Percentiles rank a stretch among this genome's conserved stretches.
These are phyloP conservation scores for Eulemur mongoz DNA, from an alignment of 2,797 vertebrate genomes.

Conservation along the genomic window DNA sequence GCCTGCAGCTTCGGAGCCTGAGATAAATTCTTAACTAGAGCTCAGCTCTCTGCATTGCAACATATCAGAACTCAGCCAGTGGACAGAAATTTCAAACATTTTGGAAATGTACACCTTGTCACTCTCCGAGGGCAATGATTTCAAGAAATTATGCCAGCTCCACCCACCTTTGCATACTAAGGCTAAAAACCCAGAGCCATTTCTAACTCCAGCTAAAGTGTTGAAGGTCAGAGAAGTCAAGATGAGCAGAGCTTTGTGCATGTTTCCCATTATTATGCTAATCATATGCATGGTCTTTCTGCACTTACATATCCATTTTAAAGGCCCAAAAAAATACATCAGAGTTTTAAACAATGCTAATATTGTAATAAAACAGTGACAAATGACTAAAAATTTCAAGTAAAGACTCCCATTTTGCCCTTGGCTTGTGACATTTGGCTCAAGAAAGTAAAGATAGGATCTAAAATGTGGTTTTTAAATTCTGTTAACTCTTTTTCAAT, in stretches of 20 bases:
- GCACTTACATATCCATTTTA: slow-evolving; percentile 78
- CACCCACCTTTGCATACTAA: slow-evolving; percentile 76
- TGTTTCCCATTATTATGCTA: slow-evolving; percentile 80
- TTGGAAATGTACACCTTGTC: slow-evolving; percentile 84
- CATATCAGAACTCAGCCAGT: slow-evolving; percentile 64
- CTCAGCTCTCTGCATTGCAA: slow-evolving; percentile 76
- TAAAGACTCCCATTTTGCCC: slow-evolving; percentile 48
- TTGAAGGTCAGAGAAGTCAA: slow-evolving; percentile 82
- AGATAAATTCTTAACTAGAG: slow-evolving; percentile 85
- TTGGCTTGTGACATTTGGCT: slow-evolving; percentile 56
- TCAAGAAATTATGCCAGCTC: slow-evolving; percentile 78
- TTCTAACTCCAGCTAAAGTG: slow-evolving; percentile 63
- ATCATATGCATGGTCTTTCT: slow-evolving; percentile 77
- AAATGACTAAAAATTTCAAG: slow-evolving; percentile 61
- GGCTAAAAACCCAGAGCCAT: slow-evolving; percentile 72
- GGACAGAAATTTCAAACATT: slow-evolving; percentile 82
- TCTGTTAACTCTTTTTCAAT: background rate
- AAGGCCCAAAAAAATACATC: slow-evolving; percentile 23
- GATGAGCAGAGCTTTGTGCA: slow-evolving; percentile 51
- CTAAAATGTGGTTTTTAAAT: background rate
- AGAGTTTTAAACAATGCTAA: slow-evolving; percentile 76
- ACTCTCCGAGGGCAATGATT: slow-evolving; percentile 82
- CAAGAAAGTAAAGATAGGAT: slow-evolving; percentile 37
- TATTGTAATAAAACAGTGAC: slow-evolving; percentile 68
- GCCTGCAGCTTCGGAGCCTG: slow-evolving; percentile 83